Evolutionary conservation across 1,140 invertebrate genomes (phyloP), one percentile per base, ranked within the genome.

Genomic region (Drosophila dunni): DNA sequence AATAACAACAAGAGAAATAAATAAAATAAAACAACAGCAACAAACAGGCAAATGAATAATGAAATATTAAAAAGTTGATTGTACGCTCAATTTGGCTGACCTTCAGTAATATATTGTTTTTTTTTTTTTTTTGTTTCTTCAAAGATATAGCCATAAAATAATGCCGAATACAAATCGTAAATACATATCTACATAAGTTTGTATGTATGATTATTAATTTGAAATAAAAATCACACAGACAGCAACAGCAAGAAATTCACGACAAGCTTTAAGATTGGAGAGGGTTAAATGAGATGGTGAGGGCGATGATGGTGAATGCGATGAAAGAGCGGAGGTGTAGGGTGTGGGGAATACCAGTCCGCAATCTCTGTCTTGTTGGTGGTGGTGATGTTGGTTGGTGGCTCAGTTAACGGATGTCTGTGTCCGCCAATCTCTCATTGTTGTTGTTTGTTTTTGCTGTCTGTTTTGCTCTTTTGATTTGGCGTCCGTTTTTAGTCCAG

Each of bases 401-500:
- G 46, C 46, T 36, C 33, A 48, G 36, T 53, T 67, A 67, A 60
- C 62, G 36, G 45, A 62, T 66, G 13, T 46, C 33, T 61, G 33
- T 38, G 58, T 40, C 33, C 45, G 24, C 38, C 61, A 34, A 53
- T 64, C 61, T 53, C 29, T 45, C 13, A 48, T 45, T 72, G 24
- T 57, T 57, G 36, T 51, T 62, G 58, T 58, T 57, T 63, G 42
- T 51, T 75, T 42, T 53, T 69, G 45, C 20, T 64, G 60, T 73
- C 44, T 79, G 78, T 54, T 77, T 84, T 81, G 69, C 68, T 81
- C 65, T 81, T 66, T 82, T 29, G 24, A 75, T 78, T 64, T 54
- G 62, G 78, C 70, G 83, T 88, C 82, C 67, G 76, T 86, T 86
- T 85, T 86, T 86, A 86, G 82, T 86, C 79, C 82, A 86, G 82